A percentile compares a stretch with the other conserved stretches of the same genome.
phyloP scores from a whole-genome alignment of 2,888 invertebrate species.

The Amaurobius ferox region DNA sequence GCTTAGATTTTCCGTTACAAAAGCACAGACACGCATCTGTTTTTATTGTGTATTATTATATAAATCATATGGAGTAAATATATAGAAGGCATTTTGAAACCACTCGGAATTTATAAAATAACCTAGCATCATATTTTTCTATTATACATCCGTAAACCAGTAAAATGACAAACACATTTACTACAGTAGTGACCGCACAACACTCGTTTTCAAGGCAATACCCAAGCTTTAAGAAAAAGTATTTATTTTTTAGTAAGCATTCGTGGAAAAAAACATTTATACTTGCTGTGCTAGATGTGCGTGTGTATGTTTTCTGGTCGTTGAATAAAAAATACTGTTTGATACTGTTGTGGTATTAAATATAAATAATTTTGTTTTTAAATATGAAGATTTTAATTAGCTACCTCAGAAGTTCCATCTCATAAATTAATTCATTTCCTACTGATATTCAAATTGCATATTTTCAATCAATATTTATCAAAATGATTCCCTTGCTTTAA shows the following conservation, averaged over 20 bases:
- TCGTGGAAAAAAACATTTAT: not conserved
- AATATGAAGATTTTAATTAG: too few species aligned
- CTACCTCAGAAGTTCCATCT: too few species aligned
- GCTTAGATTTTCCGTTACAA: too few species aligned
- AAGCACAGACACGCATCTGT: too few species aligned
- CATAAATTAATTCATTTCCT: too few species aligned
- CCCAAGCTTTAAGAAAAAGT: constrained; percentile 20
- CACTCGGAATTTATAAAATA: not conserved
- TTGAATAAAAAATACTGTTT: not conserved
- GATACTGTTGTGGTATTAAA: not conserved
- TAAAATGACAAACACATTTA: not conserved
- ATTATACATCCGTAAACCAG: not conserved
- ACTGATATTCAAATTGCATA: too few species aligned
- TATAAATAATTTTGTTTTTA: too few species aligned
- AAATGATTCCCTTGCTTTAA: too few species aligned
- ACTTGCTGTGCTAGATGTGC: not conserved
- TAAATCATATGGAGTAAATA: too few species aligned
- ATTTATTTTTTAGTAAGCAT: constrained; percentile 24
- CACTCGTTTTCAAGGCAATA: constrained; percentile 54
- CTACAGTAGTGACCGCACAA: constrained; percentile 7
- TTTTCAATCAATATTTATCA: too few species aligned
- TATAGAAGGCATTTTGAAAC: not conserved
- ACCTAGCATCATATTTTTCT: not conserved
- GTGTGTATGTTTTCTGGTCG: not conserved
- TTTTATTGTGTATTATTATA: too few species aligned